Evolutionary conservation across 2,888 invertebrate genomes (phyloP).

Genomic region (Amphipyra tragopoginis): DNA sequence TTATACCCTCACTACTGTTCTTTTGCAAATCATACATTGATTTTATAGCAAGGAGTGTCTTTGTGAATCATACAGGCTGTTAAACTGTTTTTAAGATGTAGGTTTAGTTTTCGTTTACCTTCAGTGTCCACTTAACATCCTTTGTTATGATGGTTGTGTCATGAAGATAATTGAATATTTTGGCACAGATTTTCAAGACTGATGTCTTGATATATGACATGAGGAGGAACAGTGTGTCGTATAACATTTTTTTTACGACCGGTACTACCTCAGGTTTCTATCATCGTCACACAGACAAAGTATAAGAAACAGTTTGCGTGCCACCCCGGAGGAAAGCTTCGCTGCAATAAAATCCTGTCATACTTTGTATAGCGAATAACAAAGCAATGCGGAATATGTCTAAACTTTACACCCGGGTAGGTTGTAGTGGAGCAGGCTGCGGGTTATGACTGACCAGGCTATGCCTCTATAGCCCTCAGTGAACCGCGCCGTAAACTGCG

Average conservation of each 20-base stretch:
- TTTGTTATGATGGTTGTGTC: too few species aligned
- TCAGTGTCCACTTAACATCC: too few species aligned
- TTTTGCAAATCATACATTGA: constrained; percentile 13
- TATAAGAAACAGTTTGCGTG: not conserved
- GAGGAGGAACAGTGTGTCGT: too few species aligned
- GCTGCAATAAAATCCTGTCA: not conserved
- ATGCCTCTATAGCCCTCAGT: not conserved
- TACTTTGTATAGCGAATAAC: not conserved
- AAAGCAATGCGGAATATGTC: not conserved
- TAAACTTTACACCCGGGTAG: not conserved
- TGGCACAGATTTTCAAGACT: too few species aligned
- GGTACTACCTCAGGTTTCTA: too few species aligned
- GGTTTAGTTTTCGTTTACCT: too few species aligned
- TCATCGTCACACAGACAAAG: not conserved
- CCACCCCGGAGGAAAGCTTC: not conserved
- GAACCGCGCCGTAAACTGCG: too few species aligned
- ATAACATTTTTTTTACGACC: too few species aligned
- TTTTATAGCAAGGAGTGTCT: constrained; percentile 1
- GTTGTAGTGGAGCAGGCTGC: not conserved
- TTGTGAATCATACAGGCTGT: not conserved
- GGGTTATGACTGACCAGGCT: not conserved
- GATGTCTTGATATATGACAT: too few species aligned
- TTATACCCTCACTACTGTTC: constrained; percentile 5
- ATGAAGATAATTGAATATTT: too few species aligned
- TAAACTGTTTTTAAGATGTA: too few species aligned